Base-by-base conservation (phyloP, 2,888 invertebrate species). In the Stenichneumon culpator region DNA sequence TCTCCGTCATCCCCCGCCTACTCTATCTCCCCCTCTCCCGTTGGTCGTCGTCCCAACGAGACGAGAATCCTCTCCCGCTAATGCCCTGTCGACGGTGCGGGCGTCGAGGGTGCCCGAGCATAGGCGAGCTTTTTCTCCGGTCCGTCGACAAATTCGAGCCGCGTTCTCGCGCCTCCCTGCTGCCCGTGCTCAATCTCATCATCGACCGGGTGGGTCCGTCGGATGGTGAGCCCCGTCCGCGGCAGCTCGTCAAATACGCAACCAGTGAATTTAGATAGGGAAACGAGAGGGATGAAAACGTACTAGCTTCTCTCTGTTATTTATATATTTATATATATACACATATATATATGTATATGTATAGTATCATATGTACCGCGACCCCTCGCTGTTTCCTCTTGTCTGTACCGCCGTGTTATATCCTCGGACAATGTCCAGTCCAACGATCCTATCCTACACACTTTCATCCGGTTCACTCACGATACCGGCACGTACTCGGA, bases 11-110 rank as follows among this genome's bases (percentile, higher is more conserved):
- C 63, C 25, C 68, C 79, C 73, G 28, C 44, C n/a, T 5, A 28
- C 52, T 54, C 52, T 32, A 32, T 57, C 50, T 57, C 22, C 44
- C 44, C 16, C 44, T 16, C 44, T 16, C 44, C 19, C 16, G n/a
- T 16, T 14, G 63, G 32, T 50, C 50, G 36, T 57, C 57, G 57
- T 54, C 67, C 50, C 36, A 60, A 68, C 70, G 75, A 83, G 77
- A 80, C 73, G 83, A 79, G 87, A 87, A 90, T 87, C 86, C 81
- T 75, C 83, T 87, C 86, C 63, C 32, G 83, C 86, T 90, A 90
- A 90, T 87, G 87, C 86, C 87, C 85, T 83, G 87, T 87, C 86
- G 86, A 88, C 88, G 82, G 78, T 77, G 72, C 74, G 83, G 39
- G 39, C 60, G 63, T 84, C 67, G 84, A 57, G 84, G 84, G 84